Base-by-base conservation (phyloP, 92 coral and sea anemone genomes). In the Muricea muricata region DNA sequence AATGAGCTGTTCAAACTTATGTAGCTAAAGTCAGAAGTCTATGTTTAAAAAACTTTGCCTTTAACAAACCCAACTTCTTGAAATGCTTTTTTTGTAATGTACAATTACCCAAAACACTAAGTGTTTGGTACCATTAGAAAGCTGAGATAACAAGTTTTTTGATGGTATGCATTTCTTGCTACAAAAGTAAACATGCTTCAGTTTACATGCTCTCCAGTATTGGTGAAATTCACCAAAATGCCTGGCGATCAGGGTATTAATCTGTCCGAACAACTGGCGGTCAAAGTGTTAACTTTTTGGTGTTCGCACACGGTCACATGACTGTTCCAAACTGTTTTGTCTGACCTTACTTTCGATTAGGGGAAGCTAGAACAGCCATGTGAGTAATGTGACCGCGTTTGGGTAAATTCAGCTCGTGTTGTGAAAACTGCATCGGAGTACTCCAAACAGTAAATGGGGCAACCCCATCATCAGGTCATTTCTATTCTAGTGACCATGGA, bases 281-380 rank as follows among this genome's bases (percentile, higher is more conserved):
- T 71, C 77, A 71, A 71, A 71, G 77, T 71, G 77, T 71, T 71
- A 71, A 71, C 37, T n/a, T n/a, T n/a, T n/a, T n/a, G n/a, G n/a
- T n/a, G n/a, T n/a, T n/a, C n/a, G n/a, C n/a, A n/a, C n/a, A n/a
- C n/a, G n/a, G n/a, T n/a, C n/a, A n/a, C n/a, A n/a, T n/a, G n/a
- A n/a, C n/a, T n/a, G n/a, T n/a, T n/a, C n/a, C n/a, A n/a, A n/a
- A n/a, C n/a, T n/a, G n/a, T n/a, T n/a, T n/a, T n/a, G n/a, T n/a
- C n/a, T n/a, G n/a, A n/a, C n/a, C n/a, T n/a, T n/a, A n/a, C n/a
- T n/a, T n/a, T n/a, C n/a, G n/a, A n/a, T n/a, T n/a, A n/a, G n/a
- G n/a, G n/a, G n/a, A n/a, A n/a, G n/a, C n/a, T n/a, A n/a, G n/a
- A n/a, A n/a, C n/a, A n/a, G n/a, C n/a, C n/a, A n/a, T n/a, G n/a